These are phyloP conservation scores for Agonopterix subpropinquella DNA, from an alignment of 2,888 invertebrate genomes.

Conservation along the genomic window DNA sequence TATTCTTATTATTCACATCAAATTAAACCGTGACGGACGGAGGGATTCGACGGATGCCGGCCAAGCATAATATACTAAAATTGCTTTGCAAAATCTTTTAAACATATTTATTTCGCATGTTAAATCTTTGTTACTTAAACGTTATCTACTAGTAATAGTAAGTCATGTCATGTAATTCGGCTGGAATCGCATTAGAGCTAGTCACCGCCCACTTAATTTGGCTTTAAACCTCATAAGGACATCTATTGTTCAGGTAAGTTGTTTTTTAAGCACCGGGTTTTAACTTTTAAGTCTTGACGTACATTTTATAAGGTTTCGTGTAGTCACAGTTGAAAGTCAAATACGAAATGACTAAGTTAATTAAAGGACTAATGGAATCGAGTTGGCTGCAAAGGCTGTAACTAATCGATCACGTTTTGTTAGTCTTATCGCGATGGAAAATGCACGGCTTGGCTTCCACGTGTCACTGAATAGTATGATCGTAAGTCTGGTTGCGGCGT, in stretches of 20 bases:
- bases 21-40: too few relatives aligned
- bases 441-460: conserved; percentile 38
- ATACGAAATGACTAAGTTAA: conserved; percentile 2
- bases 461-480: conserved; percentile 28
- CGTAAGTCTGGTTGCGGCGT: conserved; percentile 11
- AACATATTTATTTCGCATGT: too few relatives aligned
- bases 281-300: conserved; percentile 11
- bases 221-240: conserved; percentile 23
- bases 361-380: conserved; percentile 1
- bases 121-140: too few relatives aligned
- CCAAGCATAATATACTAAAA: too few relatives aligned
- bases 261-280: conserved; percentile 25
- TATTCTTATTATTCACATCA: too few relatives aligned
- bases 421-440: conserved; percentile 43
- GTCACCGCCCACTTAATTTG: conserved; percentile 27
- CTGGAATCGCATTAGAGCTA: conserved; percentile 9
- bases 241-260: conserved; percentile 26
- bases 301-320: conserved; percentile 3
- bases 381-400: conserved; percentile 16
- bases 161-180: not conserved
- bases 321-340: conserved; percentile 6
- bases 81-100: too few relatives aligned
- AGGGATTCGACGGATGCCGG: too few relatives aligned
- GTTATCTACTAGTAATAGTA: too few relatives aligned
- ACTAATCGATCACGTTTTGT: conserved; percentile 48